These are phyloP conservation scores for Troilus luridus DNA, from an alignment of 2,888 invertebrate species.

Conservation along the genomic window DNA sequence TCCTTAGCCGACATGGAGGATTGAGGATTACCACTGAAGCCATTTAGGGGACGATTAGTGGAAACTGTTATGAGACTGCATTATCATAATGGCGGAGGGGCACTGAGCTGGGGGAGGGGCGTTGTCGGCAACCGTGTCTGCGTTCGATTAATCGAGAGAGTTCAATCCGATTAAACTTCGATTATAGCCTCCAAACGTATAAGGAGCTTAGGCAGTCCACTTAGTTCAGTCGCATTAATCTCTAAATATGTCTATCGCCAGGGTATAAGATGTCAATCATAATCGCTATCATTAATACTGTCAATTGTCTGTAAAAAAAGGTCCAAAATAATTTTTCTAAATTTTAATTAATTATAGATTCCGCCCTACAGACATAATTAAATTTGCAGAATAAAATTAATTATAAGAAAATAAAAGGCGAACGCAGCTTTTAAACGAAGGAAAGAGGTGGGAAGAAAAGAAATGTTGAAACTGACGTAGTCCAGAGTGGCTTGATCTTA, in stretches of 20 bases:
- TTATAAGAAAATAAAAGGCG: too few species aligned
- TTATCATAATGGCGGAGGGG: neutral
- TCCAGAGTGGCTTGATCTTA: too few species aligned
- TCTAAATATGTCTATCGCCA: neutral
- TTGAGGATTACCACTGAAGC: neutral
- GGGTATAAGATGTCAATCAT: too few species aligned
- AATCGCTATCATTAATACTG: too few species aligned
- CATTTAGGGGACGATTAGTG: neutral
- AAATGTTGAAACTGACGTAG: too few species aligned
- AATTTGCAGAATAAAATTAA: too few species aligned
- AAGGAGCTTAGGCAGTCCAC: neutral
- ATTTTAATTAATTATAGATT: too few species aligned
- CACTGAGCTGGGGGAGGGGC: neutral
- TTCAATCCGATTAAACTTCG: conserved; percentile 1
- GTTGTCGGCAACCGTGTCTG: neutral
- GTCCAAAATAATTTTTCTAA: too few species aligned
- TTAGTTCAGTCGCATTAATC: neutral
- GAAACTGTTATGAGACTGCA: neutral
- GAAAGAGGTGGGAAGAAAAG: too few species aligned
- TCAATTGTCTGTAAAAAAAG: too few species aligned
- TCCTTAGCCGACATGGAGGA: conserved; percentile 3
- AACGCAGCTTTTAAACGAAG: too few species aligned
- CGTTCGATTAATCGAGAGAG: neutral
- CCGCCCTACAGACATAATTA: too few species aligned
- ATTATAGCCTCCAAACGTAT: neutral